Percentiles rank a stretch among this genome's conserved stretches.
These are phyloP conservation scores for Ophioninae sp. DNA, from an alignment of 2,888 invertebrate genomes.

Conservation along the genomic window DNA sequence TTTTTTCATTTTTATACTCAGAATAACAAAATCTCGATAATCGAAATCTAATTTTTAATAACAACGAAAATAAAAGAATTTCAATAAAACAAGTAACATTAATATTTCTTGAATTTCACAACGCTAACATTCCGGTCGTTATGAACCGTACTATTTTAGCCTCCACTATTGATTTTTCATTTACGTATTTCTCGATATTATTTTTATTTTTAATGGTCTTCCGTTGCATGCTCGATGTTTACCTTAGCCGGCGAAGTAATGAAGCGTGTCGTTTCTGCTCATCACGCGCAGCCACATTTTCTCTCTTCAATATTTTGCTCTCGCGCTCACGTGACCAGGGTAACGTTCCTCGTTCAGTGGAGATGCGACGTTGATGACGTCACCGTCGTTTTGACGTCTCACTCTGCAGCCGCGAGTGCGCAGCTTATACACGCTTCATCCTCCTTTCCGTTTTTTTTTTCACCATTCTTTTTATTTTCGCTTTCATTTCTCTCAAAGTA, in stretches of 20 bases:
- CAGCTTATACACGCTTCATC: constrained; percentile 12
- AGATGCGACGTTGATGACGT: constrained; percentile 26
- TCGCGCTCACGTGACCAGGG: not conserved
- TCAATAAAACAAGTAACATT: too few relatives aligned
- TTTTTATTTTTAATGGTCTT: not conserved
- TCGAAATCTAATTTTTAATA: too few relatives aligned
- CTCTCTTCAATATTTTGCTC: constrained; percentile 4
- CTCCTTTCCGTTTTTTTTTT: constrained; percentile 22
- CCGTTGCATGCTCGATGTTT: not conserved
- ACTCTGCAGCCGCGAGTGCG: constrained; percentile 47
- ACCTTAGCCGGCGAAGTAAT: not conserved
- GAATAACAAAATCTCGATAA: too few relatives aligned
- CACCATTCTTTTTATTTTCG: not conserved
- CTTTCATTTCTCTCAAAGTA: constrained; percentile 21
- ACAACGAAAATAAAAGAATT: too few relatives aligned
- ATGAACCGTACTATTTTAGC: not conserved
- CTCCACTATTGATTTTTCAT: not conserved
- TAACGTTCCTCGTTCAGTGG: constrained; percentile 18
- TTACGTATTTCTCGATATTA: not conserved
- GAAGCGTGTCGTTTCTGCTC: not conserved
- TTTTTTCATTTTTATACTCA: too few relatives aligned
- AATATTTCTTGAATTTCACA: too few relatives aligned
- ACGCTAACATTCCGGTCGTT: too few relatives aligned
- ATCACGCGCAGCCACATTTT: not conserved
- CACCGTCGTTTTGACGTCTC: constrained; percentile 53